Percentiles rank a stretch among this genome's conserved stretches.
phyloP scores from a whole-genome alignment of 2,113 vertebrate species.

The Recurvirostra avosetta region DNA sequence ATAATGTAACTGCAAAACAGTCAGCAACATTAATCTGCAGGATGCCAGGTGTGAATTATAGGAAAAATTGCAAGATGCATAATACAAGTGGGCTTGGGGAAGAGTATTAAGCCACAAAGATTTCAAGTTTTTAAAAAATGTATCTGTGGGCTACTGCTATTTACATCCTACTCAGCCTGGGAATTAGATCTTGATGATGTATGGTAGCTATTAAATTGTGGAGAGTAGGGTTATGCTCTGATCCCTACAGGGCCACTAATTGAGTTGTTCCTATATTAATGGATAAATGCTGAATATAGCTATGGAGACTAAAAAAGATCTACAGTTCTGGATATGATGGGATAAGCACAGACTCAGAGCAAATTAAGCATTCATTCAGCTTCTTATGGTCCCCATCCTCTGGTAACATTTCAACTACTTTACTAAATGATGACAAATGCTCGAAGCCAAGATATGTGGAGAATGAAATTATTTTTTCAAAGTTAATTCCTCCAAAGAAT shows the following conservation, averaged over 20 bases:
- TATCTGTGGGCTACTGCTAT: conserved; percentile 33
- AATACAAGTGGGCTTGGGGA: not conserved
- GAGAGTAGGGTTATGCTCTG: conserved; percentile 48
- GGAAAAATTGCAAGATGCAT: conserved; percentile 5
- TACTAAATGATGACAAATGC: conserved; percentile 72
- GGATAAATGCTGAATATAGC: conserved; percentile 61
- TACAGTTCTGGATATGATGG: conserved; percentile 2
- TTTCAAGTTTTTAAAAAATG: conserved; percentile 40
- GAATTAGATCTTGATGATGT: conserved; percentile 69
- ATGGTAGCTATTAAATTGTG: conserved; percentile 64
- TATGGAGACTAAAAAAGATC: conserved; percentile 15
- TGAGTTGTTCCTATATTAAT: conserved; percentile 73
- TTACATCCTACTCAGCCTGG: conserved; percentile 55
- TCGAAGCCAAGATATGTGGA: conserved; percentile 41
- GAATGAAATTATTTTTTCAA: conserved; percentile 67
- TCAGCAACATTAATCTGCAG: conserved; percentile 36
- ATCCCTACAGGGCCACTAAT: conserved; percentile 61
- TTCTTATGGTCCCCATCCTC: conserved; percentile 5
- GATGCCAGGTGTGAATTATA: conserved; percentile 17
- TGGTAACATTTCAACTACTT: conserved; percentile 58
- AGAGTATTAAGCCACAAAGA: conserved; percentile 10
- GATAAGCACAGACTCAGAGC: conserved; percentile 25
- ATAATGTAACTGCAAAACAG: conserved; percentile 14
- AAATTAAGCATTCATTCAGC: conserved; percentile 49
- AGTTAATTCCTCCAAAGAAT: conserved; percentile 65